These are phyloP conservation scores for Ophraella communa DNA, from an alignment of 2,888 invertebrate species.

Conservation along the genomic window DNA sequence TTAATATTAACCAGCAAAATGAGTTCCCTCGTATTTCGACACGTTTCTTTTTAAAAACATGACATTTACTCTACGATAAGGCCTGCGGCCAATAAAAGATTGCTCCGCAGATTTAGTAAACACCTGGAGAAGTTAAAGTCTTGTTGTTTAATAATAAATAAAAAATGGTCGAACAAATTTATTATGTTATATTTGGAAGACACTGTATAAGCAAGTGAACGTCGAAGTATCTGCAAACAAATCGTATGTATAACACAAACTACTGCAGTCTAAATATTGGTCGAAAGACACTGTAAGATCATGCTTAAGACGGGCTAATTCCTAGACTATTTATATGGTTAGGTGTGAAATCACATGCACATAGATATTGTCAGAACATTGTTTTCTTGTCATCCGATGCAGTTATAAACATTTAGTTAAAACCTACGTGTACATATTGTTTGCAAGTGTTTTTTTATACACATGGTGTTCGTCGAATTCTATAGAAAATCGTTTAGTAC, in stretches of 20 bases:
- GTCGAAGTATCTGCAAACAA: background rate
- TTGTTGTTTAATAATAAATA: too few species aligned
- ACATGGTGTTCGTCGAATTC: slow-evolving; percentile 10
- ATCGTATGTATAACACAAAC: background rate
- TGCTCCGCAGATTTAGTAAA: too few species aligned
- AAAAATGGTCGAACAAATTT: too few species aligned
- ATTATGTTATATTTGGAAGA: too few species aligned
- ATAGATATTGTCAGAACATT: slow-evolving; percentile 20
- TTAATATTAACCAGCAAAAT: too few species aligned
- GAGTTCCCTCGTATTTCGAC: too few species aligned
- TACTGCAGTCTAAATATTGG: background rate
- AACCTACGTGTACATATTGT: slow-evolving; percentile 18
- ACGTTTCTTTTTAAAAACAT: too few species aligned
- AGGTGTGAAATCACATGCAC: slow-evolving; percentile 35
- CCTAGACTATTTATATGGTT: slow-evolving; percentile 18
- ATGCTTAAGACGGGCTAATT: slow-evolving; percentile 4
- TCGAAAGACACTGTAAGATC: background rate
- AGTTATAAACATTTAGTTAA: slow-evolving; percentile 23
- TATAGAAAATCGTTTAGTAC: background rate
- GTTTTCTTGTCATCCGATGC: slow-evolving; percentile 17
- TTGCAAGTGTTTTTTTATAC: slow-evolving; percentile 15
- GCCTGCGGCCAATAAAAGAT: too few species aligned
- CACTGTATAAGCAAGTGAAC: background rate
- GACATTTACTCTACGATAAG: too few species aligned
- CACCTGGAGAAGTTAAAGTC: too few species aligned